phyloP scores from a whole-genome alignment of 2,113 vertebrate species.

The Rhinogobius similis region DNA sequence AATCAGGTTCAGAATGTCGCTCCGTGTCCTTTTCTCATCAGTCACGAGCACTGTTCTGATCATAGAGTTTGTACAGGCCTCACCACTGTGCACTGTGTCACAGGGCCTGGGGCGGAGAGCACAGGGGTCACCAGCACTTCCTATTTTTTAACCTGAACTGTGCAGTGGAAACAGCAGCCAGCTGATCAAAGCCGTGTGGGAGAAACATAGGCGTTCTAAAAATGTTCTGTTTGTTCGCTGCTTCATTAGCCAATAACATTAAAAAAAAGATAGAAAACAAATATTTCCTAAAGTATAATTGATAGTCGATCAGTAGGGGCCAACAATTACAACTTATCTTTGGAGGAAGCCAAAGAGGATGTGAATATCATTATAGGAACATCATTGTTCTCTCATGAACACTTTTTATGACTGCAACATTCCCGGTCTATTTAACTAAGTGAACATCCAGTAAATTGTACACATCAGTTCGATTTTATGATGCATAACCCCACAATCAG shows the following conservation, averaged over 20 bases:
- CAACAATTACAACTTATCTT: not conserved
- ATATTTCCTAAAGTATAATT: constrained; percentile 4
- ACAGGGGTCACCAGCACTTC: constrained; percentile 58
- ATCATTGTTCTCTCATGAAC: constrained; percentile 8
- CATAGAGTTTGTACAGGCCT: constrained; percentile 48
- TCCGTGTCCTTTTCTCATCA: constrained; percentile 63
- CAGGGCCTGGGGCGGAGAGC: constrained; percentile 43
- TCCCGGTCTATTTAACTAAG: constrained; percentile 22
- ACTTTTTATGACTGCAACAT: not conserved
- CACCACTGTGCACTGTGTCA: constrained; percentile 37
- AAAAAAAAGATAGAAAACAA: constrained; percentile 27
- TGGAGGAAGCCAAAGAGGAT: not conserved
- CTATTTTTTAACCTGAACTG: constrained; percentile 45
- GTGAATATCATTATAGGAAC: not conserved
- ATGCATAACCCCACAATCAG: constrained; percentile 4
- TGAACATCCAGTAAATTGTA: not conserved
- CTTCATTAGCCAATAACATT: constrained; percentile 28
- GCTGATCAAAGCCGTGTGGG: constrained; percentile 49
- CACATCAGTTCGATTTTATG: not conserved
- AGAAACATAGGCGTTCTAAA: constrained; percentile 39
- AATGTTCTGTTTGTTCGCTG: not conserved
- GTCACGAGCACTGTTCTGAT: constrained; percentile 70
- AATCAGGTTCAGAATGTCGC: constrained; percentile 60
- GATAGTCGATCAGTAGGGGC: not conserved
- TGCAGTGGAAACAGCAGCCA: constrained; percentile 44